Conservation (phyloP, 2,888 invertebrate genomes). For the Pseudococcus viburni region DNA sequence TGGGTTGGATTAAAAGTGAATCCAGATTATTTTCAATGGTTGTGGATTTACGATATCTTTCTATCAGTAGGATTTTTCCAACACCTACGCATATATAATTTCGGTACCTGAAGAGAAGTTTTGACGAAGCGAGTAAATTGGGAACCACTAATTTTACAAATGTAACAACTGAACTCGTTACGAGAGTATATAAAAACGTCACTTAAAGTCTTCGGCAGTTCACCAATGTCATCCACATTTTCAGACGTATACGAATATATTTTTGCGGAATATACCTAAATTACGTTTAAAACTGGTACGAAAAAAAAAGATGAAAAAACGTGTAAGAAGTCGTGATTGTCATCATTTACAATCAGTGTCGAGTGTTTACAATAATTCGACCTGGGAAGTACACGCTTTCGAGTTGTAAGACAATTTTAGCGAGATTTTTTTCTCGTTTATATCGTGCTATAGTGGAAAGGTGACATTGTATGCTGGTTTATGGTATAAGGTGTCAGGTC, state of each 20-base stretch:
- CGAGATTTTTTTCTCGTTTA: not conserved
- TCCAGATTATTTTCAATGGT: too few species aligned
- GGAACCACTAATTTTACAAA: slow-evolving; percentile 32
- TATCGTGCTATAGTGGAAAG: not conserved
- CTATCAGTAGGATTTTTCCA: too few species aligned
- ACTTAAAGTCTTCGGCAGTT: not conserved
- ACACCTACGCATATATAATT: too few species aligned
- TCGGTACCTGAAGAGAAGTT: too few species aligned
- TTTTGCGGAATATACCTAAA: slow-evolving; percentile 24
- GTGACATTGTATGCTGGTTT: not conserved
- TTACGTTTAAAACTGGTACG: slow-evolving; percentile 53
- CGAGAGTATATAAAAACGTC: not conserved
- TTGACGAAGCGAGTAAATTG: not conserved
- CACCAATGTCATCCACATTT: slow-evolving; percentile 45
- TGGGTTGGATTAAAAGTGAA: not conserved
- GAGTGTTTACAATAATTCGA: not conserved
- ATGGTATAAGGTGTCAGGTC: not conserved
- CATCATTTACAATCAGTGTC: slow-evolving; percentile 26
- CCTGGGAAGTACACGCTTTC: slow-evolving; percentile 13
- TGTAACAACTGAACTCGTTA: slow-evolving; percentile 44
- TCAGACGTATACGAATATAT: not conserved
- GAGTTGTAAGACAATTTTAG: slow-evolving; percentile 6
- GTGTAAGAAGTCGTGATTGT: slow-evolving; percentile 14
- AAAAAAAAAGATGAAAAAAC: not conserved
- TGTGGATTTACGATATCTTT: too few species aligned